phyloP scores from a whole-genome alignment of 2,888 invertebrate genomes.

The Unio pictorum region DNA sequence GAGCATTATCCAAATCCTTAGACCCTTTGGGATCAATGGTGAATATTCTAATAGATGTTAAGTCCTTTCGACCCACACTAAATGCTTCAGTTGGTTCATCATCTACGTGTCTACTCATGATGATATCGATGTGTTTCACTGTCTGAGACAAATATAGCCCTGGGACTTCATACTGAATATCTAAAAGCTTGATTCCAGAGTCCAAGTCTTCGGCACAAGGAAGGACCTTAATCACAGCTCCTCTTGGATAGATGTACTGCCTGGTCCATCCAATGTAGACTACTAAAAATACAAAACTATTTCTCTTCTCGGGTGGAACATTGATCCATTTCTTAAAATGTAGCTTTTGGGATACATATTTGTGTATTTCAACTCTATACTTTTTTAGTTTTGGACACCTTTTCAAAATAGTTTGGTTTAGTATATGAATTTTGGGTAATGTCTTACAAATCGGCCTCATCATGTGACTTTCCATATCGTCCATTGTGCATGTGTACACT shows the following conservation, averaged over 20 bases:
- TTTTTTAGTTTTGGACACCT: conserved; percentile 1
- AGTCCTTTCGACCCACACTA: conserved; percentile 13
- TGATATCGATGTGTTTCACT: neutral
- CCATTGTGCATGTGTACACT: conserved; percentile 40
- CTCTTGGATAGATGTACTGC: conserved; percentile 18
- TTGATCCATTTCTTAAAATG: conserved; percentile 1
- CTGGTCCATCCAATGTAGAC: conserved; percentile 19
- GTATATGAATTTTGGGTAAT: conserved; percentile 20
- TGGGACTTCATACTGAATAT: conserved; percentile 26
- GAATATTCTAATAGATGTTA: conserved; percentile 23
- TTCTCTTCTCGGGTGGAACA: conserved; percentile 10
- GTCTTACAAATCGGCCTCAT: conserved; percentile 39
- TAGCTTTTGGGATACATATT: conserved; percentile 8
- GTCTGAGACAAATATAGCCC: conserved; percentile 15
- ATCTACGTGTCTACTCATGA: neutral
- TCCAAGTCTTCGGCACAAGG: conserved; percentile 5
- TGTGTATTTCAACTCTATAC: conserved; percentile 13
- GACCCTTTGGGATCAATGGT: conserved; percentile 37
- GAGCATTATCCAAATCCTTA: conserved; percentile 40
- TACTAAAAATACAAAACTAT: conserved; percentile 16
- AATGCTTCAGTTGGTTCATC: neutral
- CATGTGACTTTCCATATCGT: conserved; percentile 31
- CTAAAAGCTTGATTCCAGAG: conserved; percentile 14
- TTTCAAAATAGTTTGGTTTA: conserved; percentile 1
- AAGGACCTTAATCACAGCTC: conserved; percentile 14